phyloP scores from a whole-genome alignment of 1,140 invertebrate genomes.

The Ephestia elutella region DNA sequence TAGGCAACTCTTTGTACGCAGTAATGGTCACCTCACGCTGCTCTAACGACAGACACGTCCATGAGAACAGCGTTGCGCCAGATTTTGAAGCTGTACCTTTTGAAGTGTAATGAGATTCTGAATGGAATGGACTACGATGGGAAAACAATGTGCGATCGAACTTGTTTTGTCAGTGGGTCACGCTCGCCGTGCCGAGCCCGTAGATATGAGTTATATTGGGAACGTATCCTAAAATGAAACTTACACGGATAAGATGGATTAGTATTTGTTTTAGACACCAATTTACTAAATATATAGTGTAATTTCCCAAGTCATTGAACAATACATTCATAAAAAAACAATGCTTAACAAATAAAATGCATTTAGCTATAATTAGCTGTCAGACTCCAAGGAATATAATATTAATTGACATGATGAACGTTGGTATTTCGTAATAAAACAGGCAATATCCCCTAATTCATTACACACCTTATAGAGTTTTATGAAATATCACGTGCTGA shows the following conservation, averaged over 20 bases:
- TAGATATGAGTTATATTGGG: slow-evolving; percentile 9
- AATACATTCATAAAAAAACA: not conserved
- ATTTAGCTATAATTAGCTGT: not conserved
- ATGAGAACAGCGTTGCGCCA: slow-evolving; percentile 67
- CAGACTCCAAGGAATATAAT: not conserved
- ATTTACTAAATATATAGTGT: too few species aligned
- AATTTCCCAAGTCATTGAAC: not conserved
- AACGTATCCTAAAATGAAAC: not conserved
- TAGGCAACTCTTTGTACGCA: slow-evolving; percentile 71
- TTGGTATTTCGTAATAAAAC: not conserved
- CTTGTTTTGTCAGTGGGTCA: slow-evolving; percentile 61
- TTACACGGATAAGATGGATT: too few species aligned
- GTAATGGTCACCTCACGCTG: slow-evolving; percentile 73
- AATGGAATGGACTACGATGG: slow-evolving; percentile 62
- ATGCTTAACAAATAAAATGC: not conserved
- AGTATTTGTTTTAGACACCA: too few species aligned
- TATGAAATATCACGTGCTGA: not conserved
- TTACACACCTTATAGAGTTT: not conserved
- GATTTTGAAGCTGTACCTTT: slow-evolving; percentile 59
- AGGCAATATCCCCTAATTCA: not conserved
- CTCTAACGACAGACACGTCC: slow-evolving; percentile 70
- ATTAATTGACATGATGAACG: not conserved
- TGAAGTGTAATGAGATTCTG: slow-evolving; percentile 69
- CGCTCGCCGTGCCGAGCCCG: slow-evolving; percentile 14
- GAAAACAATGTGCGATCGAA: slow-evolving; percentile 59